Conservation (phyloP, 2,888 invertebrate species). For the Scaeva pyrastri region DNA sequence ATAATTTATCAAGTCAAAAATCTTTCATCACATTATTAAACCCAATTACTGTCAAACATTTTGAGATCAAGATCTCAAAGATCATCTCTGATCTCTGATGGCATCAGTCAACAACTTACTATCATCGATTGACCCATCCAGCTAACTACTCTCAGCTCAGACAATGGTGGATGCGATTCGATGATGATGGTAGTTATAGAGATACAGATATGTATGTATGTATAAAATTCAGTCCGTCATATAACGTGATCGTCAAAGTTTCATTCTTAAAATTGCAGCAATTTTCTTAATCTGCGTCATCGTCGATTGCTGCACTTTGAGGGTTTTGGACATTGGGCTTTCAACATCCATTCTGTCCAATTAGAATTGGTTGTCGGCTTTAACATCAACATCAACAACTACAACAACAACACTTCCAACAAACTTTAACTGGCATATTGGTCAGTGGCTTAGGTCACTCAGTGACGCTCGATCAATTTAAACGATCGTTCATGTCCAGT, state of each 20-base stretch:
- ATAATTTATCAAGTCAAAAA: slow-evolving; percentile 19
- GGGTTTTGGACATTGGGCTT: neutral
- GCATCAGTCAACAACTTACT: slow-evolving; percentile 59
- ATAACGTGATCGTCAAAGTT: slow-evolving; percentile 33
- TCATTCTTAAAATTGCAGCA: slow-evolving; percentile 64
- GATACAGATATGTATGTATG: neutral
- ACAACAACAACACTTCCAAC: neutral
- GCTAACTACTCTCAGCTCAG: neutral
- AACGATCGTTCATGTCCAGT: slow-evolving; percentile 64
- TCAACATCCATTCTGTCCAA: slow-evolving; percentile 44
- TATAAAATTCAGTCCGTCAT: neutral
- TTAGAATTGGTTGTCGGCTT: slow-evolving; percentile 56
- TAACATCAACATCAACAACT: neutral
- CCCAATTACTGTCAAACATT: slow-evolving; percentile 68
- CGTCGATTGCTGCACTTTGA: slow-evolving; percentile 41
- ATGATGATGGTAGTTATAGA: too few relatives aligned
- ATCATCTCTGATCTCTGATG: slow-evolving; percentile 65
- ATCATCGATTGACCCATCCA: slow-evolving; percentile 73
- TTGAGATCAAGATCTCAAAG: slow-evolving; percentile 52
- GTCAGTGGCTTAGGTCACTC: slow-evolving; percentile 64
- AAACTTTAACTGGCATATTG: neutral
- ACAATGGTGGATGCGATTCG: too few relatives aligned
- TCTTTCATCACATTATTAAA: slow-evolving; percentile 51
- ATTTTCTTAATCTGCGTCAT: slow-evolving; percentile 74
- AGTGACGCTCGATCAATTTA: slow-evolving; percentile 71